Evolutionary conservation across 2,888 invertebrate genomes (phyloP).

Genomic region (Temnothorax unifasciatus): DNA sequence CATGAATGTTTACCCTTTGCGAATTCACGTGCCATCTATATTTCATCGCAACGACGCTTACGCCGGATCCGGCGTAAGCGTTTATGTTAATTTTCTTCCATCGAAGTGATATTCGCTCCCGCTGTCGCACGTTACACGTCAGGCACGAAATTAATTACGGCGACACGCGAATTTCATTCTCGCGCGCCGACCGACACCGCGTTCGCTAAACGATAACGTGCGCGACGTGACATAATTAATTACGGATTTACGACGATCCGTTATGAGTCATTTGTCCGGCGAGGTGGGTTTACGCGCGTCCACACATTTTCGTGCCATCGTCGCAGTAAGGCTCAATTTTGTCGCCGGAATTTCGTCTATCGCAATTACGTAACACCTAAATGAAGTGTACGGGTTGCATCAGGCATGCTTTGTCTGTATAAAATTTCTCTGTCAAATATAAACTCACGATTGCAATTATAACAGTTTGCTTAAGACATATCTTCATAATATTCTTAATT

Average conservation of each 20-base stretch:
- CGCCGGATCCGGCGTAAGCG: slow-evolving; percentile 17
- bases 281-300: slow-evolving; percentile 22
- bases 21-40: neutral
- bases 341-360: slow-evolving; percentile 25
- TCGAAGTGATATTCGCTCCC: slow-evolving; percentile 45
- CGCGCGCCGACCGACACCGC: slow-evolving; percentile 47
- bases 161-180: slow-evolving; percentile 50
- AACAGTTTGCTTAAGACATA: neutral
- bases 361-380: slow-evolving; percentile 35
- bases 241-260: slow-evolving; percentile 56
- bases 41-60: slow-evolving; percentile 7
- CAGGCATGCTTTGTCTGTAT: too few relatives aligned
- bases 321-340: slow-evolving; percentile 30
- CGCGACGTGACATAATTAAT: slow-evolving; percentile 53
- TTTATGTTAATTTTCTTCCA: slow-evolving; percentile 55
- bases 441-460: neutral
- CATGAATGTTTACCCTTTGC: slow-evolving; percentile 18
- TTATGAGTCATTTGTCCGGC: slow-evolving; percentile 53
- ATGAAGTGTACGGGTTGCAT: slow-evolving; percentile 5
- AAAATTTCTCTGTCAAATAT: neutral
- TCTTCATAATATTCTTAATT: neutral
- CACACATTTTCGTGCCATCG: slow-evolving; percentile 19
- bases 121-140: slow-evolving; percentile 44
- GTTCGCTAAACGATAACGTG: slow-evolving; percentile 47
- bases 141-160: slow-evolving; percentile 47